Conservation (phyloP, 2,888 invertebrate species). For the Andrena fulva region DNA sequence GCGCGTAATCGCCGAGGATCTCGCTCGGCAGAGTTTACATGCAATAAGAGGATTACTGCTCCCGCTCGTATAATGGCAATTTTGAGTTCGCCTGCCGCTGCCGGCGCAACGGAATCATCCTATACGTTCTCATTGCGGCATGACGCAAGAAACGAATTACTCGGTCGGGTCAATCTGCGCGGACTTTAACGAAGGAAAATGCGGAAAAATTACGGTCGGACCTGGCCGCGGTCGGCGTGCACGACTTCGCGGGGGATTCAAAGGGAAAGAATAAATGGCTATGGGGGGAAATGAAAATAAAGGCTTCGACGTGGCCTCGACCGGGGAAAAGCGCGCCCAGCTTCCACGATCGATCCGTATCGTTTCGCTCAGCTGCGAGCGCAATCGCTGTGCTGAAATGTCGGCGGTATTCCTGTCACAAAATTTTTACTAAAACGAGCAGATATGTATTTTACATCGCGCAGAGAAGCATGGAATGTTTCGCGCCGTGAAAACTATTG, state of each 20-base stretch:
- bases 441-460: no score
- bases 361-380: not conserved
- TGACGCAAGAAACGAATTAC: constrained; percentile 28
- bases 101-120: constrained; percentile 13
- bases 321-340: not conserved
- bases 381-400: not conserved
- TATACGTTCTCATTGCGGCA: constrained; percentile 30
- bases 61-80: constrained; percentile 24
- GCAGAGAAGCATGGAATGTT: no score
- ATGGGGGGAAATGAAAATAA: constrained; percentile 37
- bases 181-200: constrained; percentile 51
- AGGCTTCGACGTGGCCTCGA: not conserved
- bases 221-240: not conserved
- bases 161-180: constrained; percentile 31
- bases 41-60: constrained; percentile 23
- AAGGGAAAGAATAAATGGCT: constrained; percentile 20
- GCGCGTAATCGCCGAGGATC: constrained; percentile 16
- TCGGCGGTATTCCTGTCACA: not conserved
- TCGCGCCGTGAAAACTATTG: no score
- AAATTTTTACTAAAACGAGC: no score
- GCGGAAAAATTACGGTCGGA: constrained; percentile 47
- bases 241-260: constrained; percentile 21
- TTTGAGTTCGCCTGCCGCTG: constrained; percentile 20
- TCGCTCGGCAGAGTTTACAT: not conserved
- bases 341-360: not conserved